A percentile compares a stretch with the other conserved stretches of the same genome.
These are phyloP conservation scores for Kryptolebias marmoratus DNA, from an alignment of 2,113 vertebrate genomes.

Conservation along the genomic window DNA sequence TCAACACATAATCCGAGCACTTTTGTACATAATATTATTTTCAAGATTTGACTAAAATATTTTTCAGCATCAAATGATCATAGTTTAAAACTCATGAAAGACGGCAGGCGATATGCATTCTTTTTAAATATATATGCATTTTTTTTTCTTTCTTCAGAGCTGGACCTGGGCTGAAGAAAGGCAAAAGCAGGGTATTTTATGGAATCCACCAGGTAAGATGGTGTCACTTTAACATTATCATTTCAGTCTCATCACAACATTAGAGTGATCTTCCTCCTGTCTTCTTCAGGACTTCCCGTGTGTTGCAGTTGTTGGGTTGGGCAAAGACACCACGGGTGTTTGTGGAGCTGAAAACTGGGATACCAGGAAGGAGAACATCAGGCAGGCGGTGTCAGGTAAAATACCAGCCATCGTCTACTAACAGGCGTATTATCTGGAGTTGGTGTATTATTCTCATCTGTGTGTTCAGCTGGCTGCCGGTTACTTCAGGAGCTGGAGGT, in stretches of 20 bases:
- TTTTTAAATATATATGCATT: not conserved
- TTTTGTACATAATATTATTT: too few species aligned
- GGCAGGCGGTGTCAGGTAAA: constrained; percentile 89
- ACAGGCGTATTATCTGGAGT: not conserved
- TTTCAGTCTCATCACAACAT: not conserved
- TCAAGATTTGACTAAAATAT: too few species aligned
- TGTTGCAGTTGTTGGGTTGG: constrained; percentile 90
- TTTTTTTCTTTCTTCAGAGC: constrained; percentile 79
- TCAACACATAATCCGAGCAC: too few species aligned
- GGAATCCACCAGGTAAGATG: constrained; percentile 89
- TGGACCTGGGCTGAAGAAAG: constrained; percentile 90
- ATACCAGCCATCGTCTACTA: not conserved
- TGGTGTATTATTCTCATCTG: not conserved
- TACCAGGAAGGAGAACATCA: constrained; percentile 90
- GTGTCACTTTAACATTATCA: not conserved
- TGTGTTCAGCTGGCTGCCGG: constrained; percentile 86
- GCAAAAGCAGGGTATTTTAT: constrained; percentile 90
- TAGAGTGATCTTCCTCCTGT: not conserved
- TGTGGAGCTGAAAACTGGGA: constrained; percentile 91
- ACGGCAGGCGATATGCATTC: too few species aligned
- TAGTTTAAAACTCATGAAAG: too few species aligned
- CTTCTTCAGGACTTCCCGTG: constrained; percentile 87
- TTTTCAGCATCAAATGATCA: too few species aligned
- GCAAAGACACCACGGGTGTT: constrained; percentile 83
- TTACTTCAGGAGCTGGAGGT: constrained; percentile 91